Percentiles rank a stretch among this genome's conserved stretches.
These are phyloP conservation scores for Bufo gargarizans DNA, from an alignment of 2,113 vertebrate species.

Conservation along the genomic window DNA sequence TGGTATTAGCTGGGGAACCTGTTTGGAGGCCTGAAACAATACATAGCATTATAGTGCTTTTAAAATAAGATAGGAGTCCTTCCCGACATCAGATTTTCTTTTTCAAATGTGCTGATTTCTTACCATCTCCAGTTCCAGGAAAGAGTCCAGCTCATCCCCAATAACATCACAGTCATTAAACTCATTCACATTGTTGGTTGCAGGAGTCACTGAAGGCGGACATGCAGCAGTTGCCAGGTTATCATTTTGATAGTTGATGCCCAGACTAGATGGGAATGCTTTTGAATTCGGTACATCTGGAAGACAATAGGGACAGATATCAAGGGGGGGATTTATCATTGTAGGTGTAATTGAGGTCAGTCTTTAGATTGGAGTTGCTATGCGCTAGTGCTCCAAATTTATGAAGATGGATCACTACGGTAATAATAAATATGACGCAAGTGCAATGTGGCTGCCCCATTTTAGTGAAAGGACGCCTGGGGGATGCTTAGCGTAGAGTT, in stretches of 20 bases:
- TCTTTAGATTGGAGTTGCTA: no score
- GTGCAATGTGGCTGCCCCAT: no score
- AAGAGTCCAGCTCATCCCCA: conserved; percentile 88
- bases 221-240: conserved; percentile 68
- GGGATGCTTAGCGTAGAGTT: no score
- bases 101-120: conserved; percentile 53
- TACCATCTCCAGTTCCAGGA: conserved; percentile 85
- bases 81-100: background rate
- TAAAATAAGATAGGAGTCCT: background rate
- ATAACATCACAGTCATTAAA: conserved; percentile 85
- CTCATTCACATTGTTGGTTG: conserved; percentile 75
- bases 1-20: conserved; percentile 82
- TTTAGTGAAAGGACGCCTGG: no score
- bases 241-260: conserved; percentile 68
- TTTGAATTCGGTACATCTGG: conserved; percentile 74
- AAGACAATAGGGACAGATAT: conserved; percentile 12
- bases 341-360: no score
- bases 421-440: no score
- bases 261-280: conserved; percentile 71
- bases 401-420: no score
- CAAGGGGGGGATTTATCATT: no score
- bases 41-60: background rate
- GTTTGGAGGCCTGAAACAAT: conserved; percentile 73
- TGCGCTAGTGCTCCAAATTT: no score
- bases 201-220: conserved; percentile 66